phyloP scores from a whole-genome alignment of 2,113 vertebrate genomes.

The Mixornis gularis region DNA sequence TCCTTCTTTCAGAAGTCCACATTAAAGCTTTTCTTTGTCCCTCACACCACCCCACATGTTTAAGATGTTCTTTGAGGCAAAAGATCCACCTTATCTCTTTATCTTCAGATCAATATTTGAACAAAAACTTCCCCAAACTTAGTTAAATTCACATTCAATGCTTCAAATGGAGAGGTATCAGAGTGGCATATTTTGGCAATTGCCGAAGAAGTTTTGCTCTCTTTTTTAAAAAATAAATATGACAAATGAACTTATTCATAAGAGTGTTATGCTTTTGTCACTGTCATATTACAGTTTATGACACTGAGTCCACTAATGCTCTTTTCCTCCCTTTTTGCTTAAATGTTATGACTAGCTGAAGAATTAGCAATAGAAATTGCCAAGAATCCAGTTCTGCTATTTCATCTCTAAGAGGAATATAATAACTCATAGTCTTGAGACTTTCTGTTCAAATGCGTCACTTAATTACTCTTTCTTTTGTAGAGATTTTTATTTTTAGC shows the following conservation, averaged over 20 bases:
- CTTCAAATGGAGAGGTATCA: not conserved
- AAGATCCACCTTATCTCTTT: not conserved
- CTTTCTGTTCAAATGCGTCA: not conserved
- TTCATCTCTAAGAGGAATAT: slow-evolving; percentile 5
- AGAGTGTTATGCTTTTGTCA: not conserved
- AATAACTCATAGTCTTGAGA: slow-evolving; percentile 23
- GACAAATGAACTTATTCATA: not conserved
- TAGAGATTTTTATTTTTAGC: slow-evolving; percentile 18
- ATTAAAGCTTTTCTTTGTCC: not conserved
- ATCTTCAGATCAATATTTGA: not conserved
- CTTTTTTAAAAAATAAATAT: not conserved
- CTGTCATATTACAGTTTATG: not conserved
- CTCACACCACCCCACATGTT: not conserved
- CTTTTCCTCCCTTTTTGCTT: not conserved
- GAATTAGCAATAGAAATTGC: slow-evolving; percentile 5
- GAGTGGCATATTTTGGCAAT: not conserved
- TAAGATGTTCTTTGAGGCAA: not conserved
- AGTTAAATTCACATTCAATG: not conserved
- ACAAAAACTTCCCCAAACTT: not conserved
- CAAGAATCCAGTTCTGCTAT: not conserved
- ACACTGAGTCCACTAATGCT: not conserved
- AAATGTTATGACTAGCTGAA: slow-evolving; percentile 30
- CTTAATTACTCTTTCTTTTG: not conserved
- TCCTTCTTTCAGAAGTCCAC: not conserved
- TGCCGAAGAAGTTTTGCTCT: not conserved